phyloP scores from a whole-genome alignment of 1,140 invertebrate genomes.

The Drosophila bipectinata region DNA sequence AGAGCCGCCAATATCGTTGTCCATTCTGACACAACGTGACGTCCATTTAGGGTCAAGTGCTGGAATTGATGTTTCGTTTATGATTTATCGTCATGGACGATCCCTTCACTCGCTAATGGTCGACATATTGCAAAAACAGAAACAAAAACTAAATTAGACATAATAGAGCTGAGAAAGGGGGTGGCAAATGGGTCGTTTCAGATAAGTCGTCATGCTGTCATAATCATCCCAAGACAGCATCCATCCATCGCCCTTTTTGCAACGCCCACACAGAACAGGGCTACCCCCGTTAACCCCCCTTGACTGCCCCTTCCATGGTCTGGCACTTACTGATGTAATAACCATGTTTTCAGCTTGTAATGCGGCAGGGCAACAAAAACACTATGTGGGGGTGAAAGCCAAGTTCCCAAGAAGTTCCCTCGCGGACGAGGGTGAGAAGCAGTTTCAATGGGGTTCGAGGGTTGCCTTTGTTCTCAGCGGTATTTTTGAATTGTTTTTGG shows the following conservation, averaged over 20 bases:
- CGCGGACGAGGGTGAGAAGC: conserved; percentile 2
- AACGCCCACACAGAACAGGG: conserved; percentile 63
- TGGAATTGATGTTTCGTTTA: conserved; percentile 84
- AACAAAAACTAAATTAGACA: conserved; percentile 79
- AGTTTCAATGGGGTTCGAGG: conserved; percentile 25
- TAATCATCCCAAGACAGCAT: conserved; percentile 81
- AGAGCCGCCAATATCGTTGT: conserved; percentile 10
- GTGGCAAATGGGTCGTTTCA: conserved; percentile 39
- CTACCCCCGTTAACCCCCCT: conserved; percentile 11
- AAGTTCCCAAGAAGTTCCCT: conserved; percentile 30
- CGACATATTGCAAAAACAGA: conserved; percentile 77
- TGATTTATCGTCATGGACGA: conserved; percentile 80
- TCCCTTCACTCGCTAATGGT: conserved; percentile 45
- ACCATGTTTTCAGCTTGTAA: conserved; percentile 83
- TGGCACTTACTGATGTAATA: conserved; percentile 79
- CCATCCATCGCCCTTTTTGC: conserved; percentile 71
- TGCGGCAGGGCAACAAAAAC: conserved; percentile 69
- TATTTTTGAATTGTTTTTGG: conserved; percentile 81
- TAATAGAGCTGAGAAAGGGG: conserved; percentile 26
- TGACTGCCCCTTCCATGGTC: not conserved
- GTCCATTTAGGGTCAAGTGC: conserved; percentile 76
- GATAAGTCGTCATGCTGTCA: conserved; percentile 79
- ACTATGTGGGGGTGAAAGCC: conserved; percentile 63
- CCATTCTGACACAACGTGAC: conserved; percentile 30
- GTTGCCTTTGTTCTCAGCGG: conserved; percentile 33